phyloP scores from a whole-genome alignment of 1,140 invertebrate genomes.

The Mesaphorura yosii region DNA sequence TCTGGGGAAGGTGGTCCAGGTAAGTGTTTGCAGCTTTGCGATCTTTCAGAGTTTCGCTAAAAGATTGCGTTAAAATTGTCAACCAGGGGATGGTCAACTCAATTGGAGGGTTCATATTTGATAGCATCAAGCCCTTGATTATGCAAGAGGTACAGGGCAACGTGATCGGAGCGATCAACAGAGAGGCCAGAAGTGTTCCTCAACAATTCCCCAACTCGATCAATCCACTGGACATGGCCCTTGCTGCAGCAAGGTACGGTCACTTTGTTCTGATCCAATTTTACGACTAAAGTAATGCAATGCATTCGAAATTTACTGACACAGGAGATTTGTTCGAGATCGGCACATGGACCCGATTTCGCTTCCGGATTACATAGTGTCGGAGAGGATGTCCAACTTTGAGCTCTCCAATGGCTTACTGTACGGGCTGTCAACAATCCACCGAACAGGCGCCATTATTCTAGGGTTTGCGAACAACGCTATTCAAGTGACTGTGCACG shows the following conservation, averaged over 20 bases:
- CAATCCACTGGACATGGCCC: slow-evolving; percentile 65
- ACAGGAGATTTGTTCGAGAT: slow-evolving; percentile 46
- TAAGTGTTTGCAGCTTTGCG: neutral
- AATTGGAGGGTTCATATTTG: slow-evolving; percentile 65
- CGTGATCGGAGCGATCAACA: slow-evolving; percentile 35
- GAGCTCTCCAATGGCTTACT: slow-evolving; percentile 55
- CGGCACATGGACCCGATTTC: slow-evolving; percentile 57
- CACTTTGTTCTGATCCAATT: neutral
- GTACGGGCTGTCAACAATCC: slow-evolving; percentile 63
- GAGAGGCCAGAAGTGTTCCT: slow-evolving; percentile 41
- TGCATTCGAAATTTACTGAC: neutral
- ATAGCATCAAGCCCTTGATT: slow-evolving; percentile 71
- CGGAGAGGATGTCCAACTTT: slow-evolving; percentile 31
- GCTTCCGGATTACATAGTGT: slow-evolving; percentile 41
- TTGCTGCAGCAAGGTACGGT: slow-evolving; percentile 53
- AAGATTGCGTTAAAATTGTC: neutral
- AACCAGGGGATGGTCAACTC: slow-evolving; percentile 55
- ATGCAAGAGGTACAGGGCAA: slow-evolving; percentile 60
- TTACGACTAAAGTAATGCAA: neutral
- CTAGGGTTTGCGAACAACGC: slow-evolving; percentile 59
- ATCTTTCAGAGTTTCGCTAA: neutral
- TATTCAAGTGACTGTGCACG: slow-evolving; percentile 45
- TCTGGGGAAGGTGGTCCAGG: slow-evolving; percentile 17
- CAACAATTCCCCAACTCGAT: slow-evolving; percentile 72
- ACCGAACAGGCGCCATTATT: slow-evolving; percentile 63